Conservation (phyloP, 2,888 invertebrate species). For the Bembecia ichneumoniformis region DNA sequence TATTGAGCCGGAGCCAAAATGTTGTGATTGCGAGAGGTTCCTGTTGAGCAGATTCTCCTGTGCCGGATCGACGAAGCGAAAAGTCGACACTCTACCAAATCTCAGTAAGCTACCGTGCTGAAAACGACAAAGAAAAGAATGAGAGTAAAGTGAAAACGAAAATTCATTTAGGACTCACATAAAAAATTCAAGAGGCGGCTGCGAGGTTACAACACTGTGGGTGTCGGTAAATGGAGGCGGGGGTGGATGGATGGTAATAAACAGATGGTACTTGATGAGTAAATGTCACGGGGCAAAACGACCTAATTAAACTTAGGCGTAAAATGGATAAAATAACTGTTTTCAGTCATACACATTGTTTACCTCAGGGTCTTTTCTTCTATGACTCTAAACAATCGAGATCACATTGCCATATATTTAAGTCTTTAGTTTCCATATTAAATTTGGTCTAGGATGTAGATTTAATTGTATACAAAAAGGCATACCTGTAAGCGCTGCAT, state of each 20-base stretch:
- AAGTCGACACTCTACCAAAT: constrained; percentile 89
- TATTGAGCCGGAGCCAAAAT: constrained; percentile 81
- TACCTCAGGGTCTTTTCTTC: too few species aligned
- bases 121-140: not conserved
- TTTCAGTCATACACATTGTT: too few species aligned
- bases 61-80: constrained; percentile 87
- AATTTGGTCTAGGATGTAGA: too few species aligned
- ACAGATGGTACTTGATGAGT: constrained; percentile 8
- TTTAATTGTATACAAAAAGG: not conserved
- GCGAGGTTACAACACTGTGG: not conserved
- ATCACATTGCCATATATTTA: too few species aligned
- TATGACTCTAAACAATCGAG: too few species aligned
- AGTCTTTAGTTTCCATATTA: too few species aligned
- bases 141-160: not conserved
- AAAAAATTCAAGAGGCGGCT: not conserved
- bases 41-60: constrained; percentile 85
- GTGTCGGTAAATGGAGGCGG: not conserved
- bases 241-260: constrained; percentile 6
- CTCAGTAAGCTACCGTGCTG: constrained; percentile 88
- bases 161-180: not conserved
- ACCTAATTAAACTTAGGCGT: constrained; percentile 18
- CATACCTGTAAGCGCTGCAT: constrained; percentile 89
- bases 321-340: too few species aligned
- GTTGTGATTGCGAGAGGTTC: constrained; percentile 80
- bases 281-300: constrained; percentile 12